A percentile compares a stretch with the other conserved stretches of the same genome.
Conservation (phyloP, 2,888 invertebrate genomes). For the Neocrepidodera transversa region DNA sequence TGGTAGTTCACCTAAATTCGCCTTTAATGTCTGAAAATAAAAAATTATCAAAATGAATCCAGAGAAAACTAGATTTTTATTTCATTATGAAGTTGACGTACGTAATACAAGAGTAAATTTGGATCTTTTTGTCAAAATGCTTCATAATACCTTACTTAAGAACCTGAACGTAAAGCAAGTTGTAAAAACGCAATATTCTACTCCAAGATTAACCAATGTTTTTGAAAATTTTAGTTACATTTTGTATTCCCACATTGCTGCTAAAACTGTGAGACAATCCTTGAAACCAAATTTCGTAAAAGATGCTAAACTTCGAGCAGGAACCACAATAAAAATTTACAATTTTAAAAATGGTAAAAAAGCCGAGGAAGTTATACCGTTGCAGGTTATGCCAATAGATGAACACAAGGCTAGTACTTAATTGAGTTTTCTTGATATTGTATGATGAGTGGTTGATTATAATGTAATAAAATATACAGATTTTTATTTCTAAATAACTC, state of each 20-base stretch:
- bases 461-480: no score
- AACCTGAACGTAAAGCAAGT: constrained; percentile 34
- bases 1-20: no score
- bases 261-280: constrained; percentile 45
- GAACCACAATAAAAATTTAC: constrained; percentile 42
- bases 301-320: constrained; percentile 37
- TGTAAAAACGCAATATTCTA: not conserved
- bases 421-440: not conserved
- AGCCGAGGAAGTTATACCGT: constrained; percentile 27
- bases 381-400: constrained; percentile 8
- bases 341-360: constrained; percentile 36
- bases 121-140: constrained; percentile 22
- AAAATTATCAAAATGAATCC: no score
- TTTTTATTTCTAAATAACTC: no score
- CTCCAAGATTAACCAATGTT: not conserved
- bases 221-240: constrained; percentile 44
- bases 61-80: no score
- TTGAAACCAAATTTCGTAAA: constrained; percentile 44
- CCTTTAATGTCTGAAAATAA: no score
- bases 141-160: constrained; percentile 24
- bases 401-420: not conserved
- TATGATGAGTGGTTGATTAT: not conserved
- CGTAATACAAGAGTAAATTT: no score
- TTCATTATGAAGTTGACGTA: no score
- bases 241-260: constrained; percentile 48